phyloP scores from a whole-genome alignment of 2,113 vertebrate genomes.

The Psilopsiagon aymara region DNA sequence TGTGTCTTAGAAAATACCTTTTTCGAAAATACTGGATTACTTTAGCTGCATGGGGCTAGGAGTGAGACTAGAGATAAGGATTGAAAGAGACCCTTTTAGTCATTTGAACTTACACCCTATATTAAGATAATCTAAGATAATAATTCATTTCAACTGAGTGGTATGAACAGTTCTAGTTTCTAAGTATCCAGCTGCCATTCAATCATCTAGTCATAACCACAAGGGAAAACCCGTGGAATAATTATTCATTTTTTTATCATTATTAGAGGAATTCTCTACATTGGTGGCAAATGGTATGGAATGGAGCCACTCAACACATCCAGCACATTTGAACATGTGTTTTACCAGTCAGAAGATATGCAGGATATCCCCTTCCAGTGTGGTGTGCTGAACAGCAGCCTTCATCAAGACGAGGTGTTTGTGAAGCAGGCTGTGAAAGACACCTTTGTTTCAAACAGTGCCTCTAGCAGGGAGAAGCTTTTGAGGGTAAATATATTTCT shows the following conservation, averaged over 20 bases:
- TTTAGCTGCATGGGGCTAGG: not conserved
- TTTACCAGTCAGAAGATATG: slow-evolving; percentile 53
- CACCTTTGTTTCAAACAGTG: not conserved
- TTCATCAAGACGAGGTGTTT: not conserved
- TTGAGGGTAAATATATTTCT: slow-evolving; percentile 54
- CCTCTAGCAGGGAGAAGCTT: slow-evolving; percentile 10
- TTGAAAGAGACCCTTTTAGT: not conserved
- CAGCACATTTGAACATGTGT: slow-evolving; percentile 59
- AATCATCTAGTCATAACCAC: not conserved
- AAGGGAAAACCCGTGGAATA: not conserved
- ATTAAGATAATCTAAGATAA: not conserved
- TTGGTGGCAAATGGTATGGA: slow-evolving; percentile 50
- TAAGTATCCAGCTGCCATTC: not conserved
- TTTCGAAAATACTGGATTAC: not conserved
- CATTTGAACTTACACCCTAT: not conserved
- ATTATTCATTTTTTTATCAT: not conserved
- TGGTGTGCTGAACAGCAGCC: slow-evolving; percentile 42
- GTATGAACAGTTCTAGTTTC: not conserved
- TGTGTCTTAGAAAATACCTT: not conserved
- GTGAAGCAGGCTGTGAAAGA: not conserved
- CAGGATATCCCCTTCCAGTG: slow-evolving; percentile 42
- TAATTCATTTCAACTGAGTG: not conserved
- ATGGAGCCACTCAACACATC: slow-evolving; percentile 66
- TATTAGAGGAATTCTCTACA: slow-evolving; percentile 68
- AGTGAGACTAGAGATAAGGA: not conserved